phyloP scores from a whole-genome alignment of 2,888 invertebrate species.

The Teleogryllus oceanicus region DNA sequence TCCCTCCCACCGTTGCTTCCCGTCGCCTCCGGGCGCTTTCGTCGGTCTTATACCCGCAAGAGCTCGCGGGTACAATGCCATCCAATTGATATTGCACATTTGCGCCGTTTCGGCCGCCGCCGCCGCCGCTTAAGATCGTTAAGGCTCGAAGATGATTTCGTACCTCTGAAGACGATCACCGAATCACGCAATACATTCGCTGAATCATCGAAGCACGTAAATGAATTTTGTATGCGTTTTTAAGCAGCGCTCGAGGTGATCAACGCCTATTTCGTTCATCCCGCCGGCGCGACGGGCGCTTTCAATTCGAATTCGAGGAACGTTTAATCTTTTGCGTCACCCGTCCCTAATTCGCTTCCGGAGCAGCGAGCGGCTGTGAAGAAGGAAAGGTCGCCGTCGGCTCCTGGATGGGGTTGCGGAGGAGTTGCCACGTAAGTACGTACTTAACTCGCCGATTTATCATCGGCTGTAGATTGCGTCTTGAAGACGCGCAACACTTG shows the following conservation, averaged over 20 bases:
- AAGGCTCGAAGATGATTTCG: slow-evolving; percentile 23
- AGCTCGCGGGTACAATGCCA: slow-evolving; percentile 30
- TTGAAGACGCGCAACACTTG: too few relatives aligned
- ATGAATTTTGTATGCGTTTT: slow-evolving; percentile 12
- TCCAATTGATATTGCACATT: slow-evolving; percentile 30
- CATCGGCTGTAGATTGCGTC: too few relatives aligned
- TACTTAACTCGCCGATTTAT: too few relatives aligned
- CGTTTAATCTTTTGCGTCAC: background rate
- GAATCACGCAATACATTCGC: background rate
- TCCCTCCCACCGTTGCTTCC: background rate
- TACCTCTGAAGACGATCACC: background rate
- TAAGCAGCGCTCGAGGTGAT: background rate
- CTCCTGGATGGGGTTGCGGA: too few relatives aligned
- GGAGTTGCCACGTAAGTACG: too few relatives aligned
- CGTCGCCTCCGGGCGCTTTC: background rate
- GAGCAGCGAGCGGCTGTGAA: background rate
- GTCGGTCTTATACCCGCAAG: background rate
- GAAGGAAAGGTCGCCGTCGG: too few relatives aligned
- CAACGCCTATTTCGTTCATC: background rate
- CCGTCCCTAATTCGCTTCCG: slow-evolving; percentile 18
- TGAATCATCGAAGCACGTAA: background rate
- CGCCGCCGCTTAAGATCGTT: background rate
- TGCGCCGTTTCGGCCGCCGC: too few relatives aligned
- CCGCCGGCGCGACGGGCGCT: background rate
- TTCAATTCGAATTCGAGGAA: background rate